Percentiles rank a stretch among this genome's conserved stretches.
Evolutionary conservation across 1,140 invertebrate species (phyloP).

Genomic region (Daktulosphaira vitifoliae): DNA sequence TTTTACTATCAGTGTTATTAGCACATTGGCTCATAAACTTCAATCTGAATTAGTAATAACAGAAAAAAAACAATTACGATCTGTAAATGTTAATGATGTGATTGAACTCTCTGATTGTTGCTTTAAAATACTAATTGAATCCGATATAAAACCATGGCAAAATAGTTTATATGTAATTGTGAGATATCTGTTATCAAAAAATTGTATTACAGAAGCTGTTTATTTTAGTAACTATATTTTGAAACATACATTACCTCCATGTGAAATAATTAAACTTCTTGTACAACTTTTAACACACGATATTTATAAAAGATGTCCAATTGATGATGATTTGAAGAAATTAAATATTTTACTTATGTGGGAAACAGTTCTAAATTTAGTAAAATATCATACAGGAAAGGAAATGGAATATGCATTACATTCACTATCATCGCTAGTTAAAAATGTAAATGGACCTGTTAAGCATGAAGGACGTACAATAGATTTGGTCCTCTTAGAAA

Average conservation of each 20-base stretch:
- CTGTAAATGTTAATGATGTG: slow-evolving; percentile 3
- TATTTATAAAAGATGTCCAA: slow-evolving; percentile 9
- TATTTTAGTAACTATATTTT: slow-evolving; percentile 10
- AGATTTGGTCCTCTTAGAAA: slow-evolving; percentile 22
- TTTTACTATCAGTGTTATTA: slow-evolving; percentile 9
- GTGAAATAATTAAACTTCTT: slow-evolving; percentile 1
- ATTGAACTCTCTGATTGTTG: slow-evolving; percentile 5
- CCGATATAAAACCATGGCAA: slow-evolving; percentile 2
- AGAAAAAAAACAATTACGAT: background rate
- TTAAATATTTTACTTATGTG: slow-evolving; percentile 23
- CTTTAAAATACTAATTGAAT: background rate
- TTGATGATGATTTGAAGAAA: slow-evolving; percentile 27
- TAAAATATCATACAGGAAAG: slow-evolving; percentile 2
- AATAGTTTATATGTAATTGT: slow-evolving; percentile 31
- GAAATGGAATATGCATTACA: slow-evolving; percentile 24
- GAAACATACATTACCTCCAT: background rate
- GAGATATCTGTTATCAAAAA: slow-evolving; percentile 12
- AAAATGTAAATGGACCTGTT: slow-evolving; percentile 19
- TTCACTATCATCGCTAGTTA: slow-evolving; percentile 7
- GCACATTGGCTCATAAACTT: slow-evolving; percentile 12
- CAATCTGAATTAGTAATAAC: background rate
- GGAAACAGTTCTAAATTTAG: slow-evolving; percentile 11
- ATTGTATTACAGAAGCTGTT: slow-evolving; percentile 10
- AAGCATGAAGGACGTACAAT: slow-evolving; percentile 14
- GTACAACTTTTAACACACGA: slow-evolving; percentile 18